Percentiles rank a stretch among this genome's conserved stretches.
Evolutionary conservation across 2,797 vertebrate species (phyloP).

Genomic region (Tragopan temminckii): DNA sequence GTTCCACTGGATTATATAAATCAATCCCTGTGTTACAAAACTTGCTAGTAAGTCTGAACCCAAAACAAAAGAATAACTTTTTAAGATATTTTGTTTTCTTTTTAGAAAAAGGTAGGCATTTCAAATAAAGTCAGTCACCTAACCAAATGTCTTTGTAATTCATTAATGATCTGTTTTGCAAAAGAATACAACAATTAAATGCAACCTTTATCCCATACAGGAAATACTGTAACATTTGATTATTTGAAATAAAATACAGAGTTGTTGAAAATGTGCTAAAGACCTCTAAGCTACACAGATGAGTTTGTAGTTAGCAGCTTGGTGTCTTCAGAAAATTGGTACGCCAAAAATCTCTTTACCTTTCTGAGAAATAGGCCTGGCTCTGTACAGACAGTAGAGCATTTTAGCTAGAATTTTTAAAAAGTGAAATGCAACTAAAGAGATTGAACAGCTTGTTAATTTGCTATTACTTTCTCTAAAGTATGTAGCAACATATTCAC

Average conservation of each 20-base stretch:
- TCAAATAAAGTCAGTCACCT: neutral
- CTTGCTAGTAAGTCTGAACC: neutral
- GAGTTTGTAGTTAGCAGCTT: rapidly evolving
- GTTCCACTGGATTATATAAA: neutral
- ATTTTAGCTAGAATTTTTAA: neutral
- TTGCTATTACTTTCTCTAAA: neutral
- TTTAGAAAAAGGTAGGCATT: neutral
- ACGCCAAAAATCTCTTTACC: neutral
- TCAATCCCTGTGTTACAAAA: neutral
- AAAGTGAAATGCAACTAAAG: neutral
- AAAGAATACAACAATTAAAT: rapidly evolving
- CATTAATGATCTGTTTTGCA: neutral
- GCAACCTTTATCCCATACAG: neutral
- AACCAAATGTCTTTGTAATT: neutral
- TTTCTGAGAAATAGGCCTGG: neutral
- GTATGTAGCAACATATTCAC: neutral
- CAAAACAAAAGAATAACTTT: neutral
- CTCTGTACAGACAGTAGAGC: neutral
- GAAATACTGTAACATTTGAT: neutral
- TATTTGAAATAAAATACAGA: neutral
- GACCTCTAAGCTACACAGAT: rapidly evolving
- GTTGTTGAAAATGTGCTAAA: neutral
- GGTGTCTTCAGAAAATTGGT: neutral
- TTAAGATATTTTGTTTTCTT: neutral
- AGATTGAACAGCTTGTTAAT: neutral